Base-by-base conservation (phyloP, 2,113 vertebrate genomes). In the Oenanthe oenanthe region DNA sequence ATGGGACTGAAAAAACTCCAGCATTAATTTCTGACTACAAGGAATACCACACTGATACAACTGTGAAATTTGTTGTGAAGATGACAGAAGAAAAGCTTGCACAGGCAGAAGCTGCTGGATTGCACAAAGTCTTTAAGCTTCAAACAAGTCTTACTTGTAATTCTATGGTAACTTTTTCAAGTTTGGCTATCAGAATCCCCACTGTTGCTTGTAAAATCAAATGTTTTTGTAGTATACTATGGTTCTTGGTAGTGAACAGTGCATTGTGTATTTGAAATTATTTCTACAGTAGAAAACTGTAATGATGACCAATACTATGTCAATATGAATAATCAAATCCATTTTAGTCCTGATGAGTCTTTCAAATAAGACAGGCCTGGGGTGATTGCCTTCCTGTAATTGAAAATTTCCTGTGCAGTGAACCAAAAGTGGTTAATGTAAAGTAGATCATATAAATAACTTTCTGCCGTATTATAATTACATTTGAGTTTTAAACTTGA, bases 121-220 rank as follows among this genome's bases (percentile, higher is more conserved):
- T 99, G 63, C 99, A 99, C 97, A 99, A 99, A 97, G 99, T 99
- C 89, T 99, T 99, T 97, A 99, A 99, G 92, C 98, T 99, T 93
- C 99, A 99, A 95, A 99, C 99, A 92, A 98, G 98, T 92, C 99
- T 99, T 91, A 99, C 99, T 96, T 99, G 99, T 97, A 99, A 99
- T 98, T 99, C 99, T 60, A 99, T 99, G 99, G 99, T 99, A 98
- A 97, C 83, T 95, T 97, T 80, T 92, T 95, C 88, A 89, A 63
- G 88, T 96, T 97, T 97, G 93, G 70, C 80, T 97, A 89, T 88
- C 78, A 91, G 63, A 97, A 95, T 88, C 48, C 47, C 66, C 73
- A 51, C 26, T 13, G 47, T 66, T 88, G 25, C 61, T 88, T 80
- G 51, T 90, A 54, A 80, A 70, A 18, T 58, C 21, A 36, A 20